Evolutionary conservation across 1,140 invertebrate species (phyloP).

Genomic region (Drosophila bocqueti): DNA sequence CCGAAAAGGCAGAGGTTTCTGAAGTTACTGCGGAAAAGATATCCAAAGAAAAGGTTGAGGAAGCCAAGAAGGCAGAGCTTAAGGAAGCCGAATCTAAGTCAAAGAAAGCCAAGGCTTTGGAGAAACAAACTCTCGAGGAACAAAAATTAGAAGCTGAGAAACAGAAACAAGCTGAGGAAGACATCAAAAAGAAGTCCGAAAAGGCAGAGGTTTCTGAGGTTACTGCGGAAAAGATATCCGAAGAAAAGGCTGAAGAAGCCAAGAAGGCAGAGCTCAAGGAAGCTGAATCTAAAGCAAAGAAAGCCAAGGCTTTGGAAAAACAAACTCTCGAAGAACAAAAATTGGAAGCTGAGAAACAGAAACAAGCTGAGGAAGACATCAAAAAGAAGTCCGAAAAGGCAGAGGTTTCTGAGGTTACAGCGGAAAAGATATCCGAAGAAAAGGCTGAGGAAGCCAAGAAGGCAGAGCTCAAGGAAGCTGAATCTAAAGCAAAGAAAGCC

Average conservation of each 20-base stretch:
- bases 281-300: constrained; percentile 1
- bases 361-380: not conserved
- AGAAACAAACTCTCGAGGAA: not conserved
- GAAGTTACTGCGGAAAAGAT: constrained; percentile 3
- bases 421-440: constrained; percentile 14
- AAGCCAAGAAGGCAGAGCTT: not conserved
- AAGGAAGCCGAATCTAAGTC: constrained; percentile 1
- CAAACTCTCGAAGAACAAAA: not conserved
- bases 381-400: not conserved
- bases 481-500: constrained; percentile 6
- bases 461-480: not conserved
- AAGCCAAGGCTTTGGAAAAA: constrained; percentile 9
- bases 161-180: not conserved
- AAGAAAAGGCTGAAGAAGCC: constrained; percentile 10
- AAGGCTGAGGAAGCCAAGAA: constrained; percentile 10
- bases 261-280: constrained; percentile 2
- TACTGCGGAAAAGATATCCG: constrained; percentile 1
- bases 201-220: constrained; percentile 2
- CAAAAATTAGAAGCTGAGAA: not conserved
- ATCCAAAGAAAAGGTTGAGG: constrained; percentile 9
- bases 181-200: not conserved
- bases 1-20: not conserved
- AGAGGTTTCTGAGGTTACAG: not conserved
- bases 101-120: constrained; percentile 9
- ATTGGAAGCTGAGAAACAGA: not conserved